Base-by-base conservation (phyloP, 2,113 vertebrate species). In the Deroptyus accipitrinus region DNA sequence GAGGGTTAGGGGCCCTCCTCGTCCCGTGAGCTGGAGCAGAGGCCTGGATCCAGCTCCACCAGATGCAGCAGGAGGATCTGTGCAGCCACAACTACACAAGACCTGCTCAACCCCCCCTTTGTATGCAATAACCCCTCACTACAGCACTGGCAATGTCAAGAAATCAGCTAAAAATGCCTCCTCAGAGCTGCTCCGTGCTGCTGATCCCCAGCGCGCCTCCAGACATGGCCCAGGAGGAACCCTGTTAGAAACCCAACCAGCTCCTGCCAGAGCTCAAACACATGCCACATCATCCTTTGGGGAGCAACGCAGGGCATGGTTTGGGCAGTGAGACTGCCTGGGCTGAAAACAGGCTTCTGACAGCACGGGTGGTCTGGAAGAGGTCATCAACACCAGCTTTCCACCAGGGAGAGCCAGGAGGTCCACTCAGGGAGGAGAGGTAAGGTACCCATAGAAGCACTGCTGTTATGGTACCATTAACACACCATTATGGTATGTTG, bases 91-190 rank as follows among this genome's bases (percentile, higher is more conserved):
- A 6, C 35, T 11, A 39, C 54, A 22, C 2, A 2, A 22, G 59
- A 61, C 6, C 3, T 23, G 3, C 28, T 16, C 7, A 18, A 13
- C 8, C 30, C 7, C 7, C 27, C 11, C 39, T 35, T 33, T 16
- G 4, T 11, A 13, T 5, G 67, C 10, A 4, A 6, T 2, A 11
- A 7, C 14, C 7, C 5, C n/a, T 37, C 3, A 4, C 14, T 18
- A 14, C 0, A 0, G 62, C 0, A 0, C 55, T 2, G 23, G 16
- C 4, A 12, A 17, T n/a, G 25, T 5, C n/a, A 10, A 22, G 30
- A 20, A 51, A 57, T 7, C 14, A 41, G 5, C 37, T 4, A 8
- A 14, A 69, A 57, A 25, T 0, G 0, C 16, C 39, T 39, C 7
- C 69, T 72, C 57, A 2, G 2, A 57, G 49, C 48, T 31, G 54